Conservation (phyloP, 2,888 invertebrate genomes). For the Euproctis similis region DNA sequence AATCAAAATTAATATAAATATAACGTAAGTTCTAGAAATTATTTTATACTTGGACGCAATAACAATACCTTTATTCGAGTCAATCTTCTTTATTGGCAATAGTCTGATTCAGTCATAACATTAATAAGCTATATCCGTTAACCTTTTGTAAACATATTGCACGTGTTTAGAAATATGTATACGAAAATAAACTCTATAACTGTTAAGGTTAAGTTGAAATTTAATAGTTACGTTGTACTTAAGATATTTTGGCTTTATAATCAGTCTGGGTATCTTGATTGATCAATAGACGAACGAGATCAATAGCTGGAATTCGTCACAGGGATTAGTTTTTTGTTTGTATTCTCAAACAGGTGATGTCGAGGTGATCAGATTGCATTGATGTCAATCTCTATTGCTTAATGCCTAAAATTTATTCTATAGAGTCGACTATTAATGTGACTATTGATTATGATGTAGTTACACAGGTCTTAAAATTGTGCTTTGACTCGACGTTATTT, state of each 20-base stretch:
- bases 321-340: constrained; percentile 36
- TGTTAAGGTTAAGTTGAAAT: constrained; percentile 9
- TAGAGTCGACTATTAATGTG: too few species aligned
- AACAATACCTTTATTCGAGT: constrained; percentile 29
- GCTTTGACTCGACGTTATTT: too few species aligned
- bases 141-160: constrained; percentile 54
- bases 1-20: too few species aligned
- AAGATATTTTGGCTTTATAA: constrained; percentile 11
- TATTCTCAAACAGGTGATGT: constrained; percentile 22
- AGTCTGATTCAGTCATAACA: constrained; percentile 56
- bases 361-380: constrained; percentile 19
- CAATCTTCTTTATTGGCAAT: constrained; percentile 63
- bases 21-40: too few species aligned
- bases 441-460: too few species aligned
- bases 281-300: constrained; percentile 56
- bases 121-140: constrained; percentile 69
- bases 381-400: constrained; percentile 20
- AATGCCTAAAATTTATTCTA: constrained; percentile 5
- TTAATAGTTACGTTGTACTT: constrained; percentile 5
- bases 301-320: constrained; percentile 48
- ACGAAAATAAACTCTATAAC: constrained; percentile 19
- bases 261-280: constrained; percentile 36
- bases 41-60: too few species aligned
- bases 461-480: too few species aligned
- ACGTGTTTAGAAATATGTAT: constrained; percentile 35